Evolutionary conservation across 2,888 invertebrate species (phyloP).

Genomic region (Tetrapedia diversipes): DNA sequence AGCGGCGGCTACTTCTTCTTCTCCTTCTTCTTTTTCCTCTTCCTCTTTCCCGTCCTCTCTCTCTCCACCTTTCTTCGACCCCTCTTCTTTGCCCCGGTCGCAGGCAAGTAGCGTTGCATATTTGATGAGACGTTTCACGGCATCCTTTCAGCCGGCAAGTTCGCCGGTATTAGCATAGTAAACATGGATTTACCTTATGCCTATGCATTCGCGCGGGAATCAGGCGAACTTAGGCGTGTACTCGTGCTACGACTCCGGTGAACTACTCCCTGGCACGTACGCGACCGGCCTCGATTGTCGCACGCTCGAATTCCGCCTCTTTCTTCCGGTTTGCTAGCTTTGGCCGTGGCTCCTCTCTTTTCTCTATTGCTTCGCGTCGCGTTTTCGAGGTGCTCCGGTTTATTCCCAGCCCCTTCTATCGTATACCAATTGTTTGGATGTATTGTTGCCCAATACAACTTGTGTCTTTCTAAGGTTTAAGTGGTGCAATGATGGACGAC

Average conservation of each 20-base stretch:
- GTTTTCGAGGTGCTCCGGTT: too few species aligned
- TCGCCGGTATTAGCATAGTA: conserved; percentile 80
- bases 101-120: conserved; percentile 78
- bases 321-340: not conserved
- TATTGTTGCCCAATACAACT: too few species aligned
- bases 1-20: conserved; percentile 35
- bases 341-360: not conserved
- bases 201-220: conserved; percentile 60
- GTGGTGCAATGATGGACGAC: too few species aligned
- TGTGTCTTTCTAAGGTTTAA: too few species aligned
- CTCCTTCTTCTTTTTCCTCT: conserved; percentile 16
- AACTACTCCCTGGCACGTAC: conserved; percentile 22
- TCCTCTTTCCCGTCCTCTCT: conserved; percentile 3
- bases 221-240: conserved; percentile 69
- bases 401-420: too few species aligned
- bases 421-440: too few species aligned
- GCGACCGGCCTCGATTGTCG: conserved; percentile 28
- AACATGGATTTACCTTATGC: conserved; percentile 80
- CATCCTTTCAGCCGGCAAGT: conserved; percentile 78
- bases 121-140: conserved; percentile 77
- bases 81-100: conserved; percentile 47
- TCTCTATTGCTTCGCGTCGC: not conserved
- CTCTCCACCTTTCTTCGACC: not conserved
- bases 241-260: conserved; percentile 62
- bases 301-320: conserved; percentile 19